Evolutionary conservation across 2,888 invertebrate species (phyloP), one percentile per base, ranked within the genome.

Genomic region (Rapana venosa): DNA sequence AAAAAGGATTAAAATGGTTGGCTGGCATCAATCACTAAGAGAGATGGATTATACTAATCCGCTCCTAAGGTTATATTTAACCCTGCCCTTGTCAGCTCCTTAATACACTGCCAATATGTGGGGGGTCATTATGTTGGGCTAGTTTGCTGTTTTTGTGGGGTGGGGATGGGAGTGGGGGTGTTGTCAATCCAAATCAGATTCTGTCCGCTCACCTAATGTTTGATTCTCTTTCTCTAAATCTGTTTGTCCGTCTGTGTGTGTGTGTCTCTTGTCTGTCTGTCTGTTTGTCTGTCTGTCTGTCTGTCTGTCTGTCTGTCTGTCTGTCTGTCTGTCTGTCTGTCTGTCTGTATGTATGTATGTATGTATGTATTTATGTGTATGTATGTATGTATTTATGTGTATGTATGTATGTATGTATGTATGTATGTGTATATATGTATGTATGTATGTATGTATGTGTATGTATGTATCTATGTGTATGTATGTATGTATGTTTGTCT

Each of bases 231-330:
- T 47, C 11, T 77, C 13, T 77, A 22, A 1, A n/a, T 26, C 77
- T 77, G 77, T 77, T n/a, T n/a, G 77, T 77, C 30, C n/a, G 77
- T 77, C 30, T 47, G 47, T 47, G 4, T 47, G 47, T 47, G n/a
- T n/a, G n/a, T 77, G 77, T 77, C 77, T 77, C n/a, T 30, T 77
- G 30, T 77, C 77, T 77, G 13, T 77, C 4, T 77, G 77, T 77
- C 77, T 77, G n/a, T 77, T 30, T 77, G 30, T 77, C 77, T 77
- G 13, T 77, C 4, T 77, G n/a, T 77, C 30, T 77, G n/a, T 77
- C 32, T 79, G 35, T 79, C 17, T 79, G 1, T n/a, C n/a, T 77
- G 1, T 26, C 77, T 26, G 5, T 26, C 5, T 13, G 2, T 17
- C n/a, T 13, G 11, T 30, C n/a, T 77, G 20, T 30, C 4, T 26